Conservation (phyloP, 2,797 vertebrate genomes). For the Tadarida brasiliensis region DNA sequence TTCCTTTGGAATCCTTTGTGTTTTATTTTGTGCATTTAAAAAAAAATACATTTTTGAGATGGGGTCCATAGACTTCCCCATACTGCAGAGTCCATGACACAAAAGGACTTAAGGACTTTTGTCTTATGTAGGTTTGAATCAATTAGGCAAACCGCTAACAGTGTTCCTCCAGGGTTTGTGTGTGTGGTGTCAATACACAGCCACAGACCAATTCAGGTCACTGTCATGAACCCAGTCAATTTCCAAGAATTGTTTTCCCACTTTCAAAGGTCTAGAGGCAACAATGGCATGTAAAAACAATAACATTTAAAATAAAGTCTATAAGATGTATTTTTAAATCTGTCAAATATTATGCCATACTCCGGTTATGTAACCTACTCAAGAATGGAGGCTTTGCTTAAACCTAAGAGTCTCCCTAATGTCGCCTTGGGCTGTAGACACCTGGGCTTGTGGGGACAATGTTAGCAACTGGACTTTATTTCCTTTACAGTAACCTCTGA, state of each 20-base stretch:
- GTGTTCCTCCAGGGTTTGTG: neutral
- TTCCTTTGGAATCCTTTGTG: neutral
- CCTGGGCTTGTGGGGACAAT: neutral
- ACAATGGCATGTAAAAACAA: neutral
- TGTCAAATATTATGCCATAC: neutral
- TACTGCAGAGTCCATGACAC: neutral
- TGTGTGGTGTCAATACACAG: neutral
- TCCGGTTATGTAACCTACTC: neutral
- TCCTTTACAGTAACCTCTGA: neutral
- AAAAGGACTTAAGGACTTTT: neutral
- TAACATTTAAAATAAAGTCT: neutral
- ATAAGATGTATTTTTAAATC: neutral
- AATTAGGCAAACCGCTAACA: neutral
- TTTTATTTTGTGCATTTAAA: slow-evolving; percentile 36
- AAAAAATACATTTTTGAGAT: neutral
- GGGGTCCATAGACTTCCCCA: neutral
- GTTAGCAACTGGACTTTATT: neutral
- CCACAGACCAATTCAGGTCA: neutral
- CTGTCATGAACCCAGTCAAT: neutral
- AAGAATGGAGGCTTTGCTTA: neutral
- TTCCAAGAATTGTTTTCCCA: neutral
- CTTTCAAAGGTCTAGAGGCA: neutral
- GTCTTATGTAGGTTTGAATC: neutral
- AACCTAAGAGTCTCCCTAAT: neutral
- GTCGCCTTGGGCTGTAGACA: neutral